Evolutionary conservation across 1,140 invertebrate genomes (phyloP).

Genomic region (Gonatopus flavifemur): DNA sequence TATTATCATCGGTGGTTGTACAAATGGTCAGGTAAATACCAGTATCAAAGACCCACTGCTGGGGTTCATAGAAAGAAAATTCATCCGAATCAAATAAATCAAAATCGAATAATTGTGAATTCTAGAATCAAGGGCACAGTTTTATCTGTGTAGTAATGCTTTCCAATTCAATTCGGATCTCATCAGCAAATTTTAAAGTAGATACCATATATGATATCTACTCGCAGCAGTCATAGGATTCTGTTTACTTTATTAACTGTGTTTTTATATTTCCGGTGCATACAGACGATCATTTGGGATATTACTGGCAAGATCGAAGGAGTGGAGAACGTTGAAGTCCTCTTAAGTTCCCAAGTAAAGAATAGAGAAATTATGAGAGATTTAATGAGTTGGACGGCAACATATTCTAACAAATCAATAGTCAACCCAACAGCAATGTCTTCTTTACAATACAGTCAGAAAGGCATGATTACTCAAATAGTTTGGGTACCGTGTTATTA

Average conservation of each 20-base stretch:
- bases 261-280: neutral
- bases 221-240: too few species aligned
- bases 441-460: conserved; percentile 64
- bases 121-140: too few species aligned
- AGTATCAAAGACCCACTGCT: too few species aligned
- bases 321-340: conserved; percentile 63
- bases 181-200: too few species aligned
- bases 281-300: conserved; percentile 71
- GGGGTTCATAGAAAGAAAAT: too few species aligned
- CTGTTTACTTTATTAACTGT: too few species aligned
- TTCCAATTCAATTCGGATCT: too few species aligned
- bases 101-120: too few species aligned
- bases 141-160: too few species aligned
- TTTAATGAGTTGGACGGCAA: conserved; percentile 70
- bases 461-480: conserved; percentile 64
- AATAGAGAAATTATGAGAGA: conserved; percentile 64
- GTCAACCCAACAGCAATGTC: conserved; percentile 65
- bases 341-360: conserved; percentile 65
- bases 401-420: conserved; percentile 58
- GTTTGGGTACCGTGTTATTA: conserved; percentile 67
- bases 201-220: too few species aligned
- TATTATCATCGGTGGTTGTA: conserved; percentile 69
- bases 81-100: too few species aligned
- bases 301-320: conserved; percentile 68
- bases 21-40: conserved; percentile 63